phyloP scores from a whole-genome alignment of 2,888 invertebrate genomes.

The Tridacna gigas region DNA sequence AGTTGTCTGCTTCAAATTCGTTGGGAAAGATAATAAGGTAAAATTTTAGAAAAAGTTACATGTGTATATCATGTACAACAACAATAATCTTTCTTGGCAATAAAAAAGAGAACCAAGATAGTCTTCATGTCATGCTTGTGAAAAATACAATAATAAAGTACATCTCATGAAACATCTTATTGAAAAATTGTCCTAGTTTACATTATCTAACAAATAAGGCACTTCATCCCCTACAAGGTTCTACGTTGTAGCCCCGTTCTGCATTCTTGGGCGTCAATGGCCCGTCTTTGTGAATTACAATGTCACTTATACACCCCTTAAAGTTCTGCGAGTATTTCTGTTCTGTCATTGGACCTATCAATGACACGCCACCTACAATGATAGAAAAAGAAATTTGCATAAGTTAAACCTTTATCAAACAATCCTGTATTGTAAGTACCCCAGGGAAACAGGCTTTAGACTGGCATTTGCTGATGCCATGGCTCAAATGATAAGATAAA shows the following conservation, averaged over 20 bases:
- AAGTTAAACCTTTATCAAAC: no score
- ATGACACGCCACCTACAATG: constrained; percentile 79
- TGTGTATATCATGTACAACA: background rate
- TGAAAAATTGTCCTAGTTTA: background rate
- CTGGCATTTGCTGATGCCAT: no score
- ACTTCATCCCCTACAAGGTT: constrained; percentile 41
- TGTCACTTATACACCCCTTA: constrained; percentile 77
- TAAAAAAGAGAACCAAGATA: background rate
- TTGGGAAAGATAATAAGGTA: no score
- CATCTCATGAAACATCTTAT: background rate
- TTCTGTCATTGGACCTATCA: constrained; percentile 72
- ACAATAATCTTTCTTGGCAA: background rate
- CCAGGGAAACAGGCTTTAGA: no score
- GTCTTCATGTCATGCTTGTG: background rate
- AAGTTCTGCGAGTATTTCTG: constrained; percentile 72
- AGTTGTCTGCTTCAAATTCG: no score
- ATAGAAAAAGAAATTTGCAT: background rate
- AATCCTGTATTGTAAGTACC: no score
- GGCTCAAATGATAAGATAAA: no score
- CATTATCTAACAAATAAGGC: background rate
- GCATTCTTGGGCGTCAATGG: constrained; percentile 68
- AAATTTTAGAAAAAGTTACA: background rate
- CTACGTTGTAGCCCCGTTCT: constrained; percentile 73
- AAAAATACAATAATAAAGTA: background rate
- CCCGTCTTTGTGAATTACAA: constrained; percentile 70